Percentiles rank a stretch among this genome's conserved stretches.
phyloP scores from a whole-genome alignment of 1,140 invertebrate genomes.

The Pinna nobilis region DNA sequence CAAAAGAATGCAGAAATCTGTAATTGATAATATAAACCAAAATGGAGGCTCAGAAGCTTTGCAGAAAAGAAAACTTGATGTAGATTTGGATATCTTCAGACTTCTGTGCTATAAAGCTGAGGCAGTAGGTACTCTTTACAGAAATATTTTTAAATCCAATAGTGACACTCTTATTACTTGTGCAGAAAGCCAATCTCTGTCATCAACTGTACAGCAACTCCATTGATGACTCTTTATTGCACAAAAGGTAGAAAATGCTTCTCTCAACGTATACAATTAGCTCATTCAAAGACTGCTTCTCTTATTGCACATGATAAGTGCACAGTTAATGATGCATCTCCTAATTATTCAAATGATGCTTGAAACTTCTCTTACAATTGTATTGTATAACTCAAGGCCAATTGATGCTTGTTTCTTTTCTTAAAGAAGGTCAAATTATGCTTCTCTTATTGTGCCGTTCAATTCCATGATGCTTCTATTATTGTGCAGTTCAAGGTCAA shows the following conservation, averaged over 20 bases:
- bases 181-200: background rate
- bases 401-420: too few species aligned
- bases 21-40: constrained; percentile 48
- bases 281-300: background rate
- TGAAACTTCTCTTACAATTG: too few species aligned
- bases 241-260: too few species aligned
- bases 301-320: too few species aligned
- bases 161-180: background rate
- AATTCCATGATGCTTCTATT: too few species aligned
- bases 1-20: constrained; percentile 34
- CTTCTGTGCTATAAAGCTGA: constrained; percentile 55
- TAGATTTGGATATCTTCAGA: constrained; percentile 53
- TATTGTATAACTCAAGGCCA: too few species aligned
- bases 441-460: too few species aligned
- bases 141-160: background rate
- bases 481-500: too few species aligned
- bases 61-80: constrained; percentile 45
- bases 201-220: background rate
- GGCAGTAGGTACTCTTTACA: constrained; percentile 45
- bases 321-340: too few species aligned
- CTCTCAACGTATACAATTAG: background rate
- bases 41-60: constrained; percentile 21
- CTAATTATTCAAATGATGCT: too few species aligned
- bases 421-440: too few species aligned
- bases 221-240: background rate